phyloP scores from a whole-genome alignment of 2,797 vertebrate genomes.

The Chaetophractus vellerosus region DNA sequence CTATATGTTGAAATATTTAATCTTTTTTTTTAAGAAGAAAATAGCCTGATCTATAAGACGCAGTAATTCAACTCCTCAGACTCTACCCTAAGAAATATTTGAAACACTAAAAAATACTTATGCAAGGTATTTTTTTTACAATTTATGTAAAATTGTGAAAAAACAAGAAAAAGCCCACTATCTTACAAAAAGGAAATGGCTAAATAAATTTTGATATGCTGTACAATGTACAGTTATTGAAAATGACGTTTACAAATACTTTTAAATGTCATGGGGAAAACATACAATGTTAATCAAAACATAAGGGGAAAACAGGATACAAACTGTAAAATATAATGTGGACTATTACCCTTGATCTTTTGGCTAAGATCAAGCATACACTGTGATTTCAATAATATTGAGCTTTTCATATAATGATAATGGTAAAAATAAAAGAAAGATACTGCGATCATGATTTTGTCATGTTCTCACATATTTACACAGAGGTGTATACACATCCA shows the following conservation, averaged over 20 bases:
- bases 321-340: background rate
- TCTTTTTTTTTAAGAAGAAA: constrained; percentile 27
- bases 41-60: background rate
- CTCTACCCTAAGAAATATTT: constrained; percentile 23
- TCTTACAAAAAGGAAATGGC: background rate
- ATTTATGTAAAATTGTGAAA: constrained; percentile 14
- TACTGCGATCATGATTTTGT: background rate
- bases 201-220: background rate
- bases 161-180: background rate
- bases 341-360: background rate
- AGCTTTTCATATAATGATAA: constrained; percentile 32
- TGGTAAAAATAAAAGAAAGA: constrained; percentile 44
- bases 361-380: background rate
- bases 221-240: background rate
- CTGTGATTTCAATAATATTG: background rate
- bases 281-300: background rate
- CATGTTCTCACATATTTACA: background rate
- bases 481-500: background rate
- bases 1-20: background rate
- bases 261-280: background rate
- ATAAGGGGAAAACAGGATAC: background rate
- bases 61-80: background rate
- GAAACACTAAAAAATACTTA: background rate
- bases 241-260: constrained; percentile 45
- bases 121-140: background rate